Conservation (phyloP, 1,140 invertebrate species). For the Caerostris darwini region DNA sequence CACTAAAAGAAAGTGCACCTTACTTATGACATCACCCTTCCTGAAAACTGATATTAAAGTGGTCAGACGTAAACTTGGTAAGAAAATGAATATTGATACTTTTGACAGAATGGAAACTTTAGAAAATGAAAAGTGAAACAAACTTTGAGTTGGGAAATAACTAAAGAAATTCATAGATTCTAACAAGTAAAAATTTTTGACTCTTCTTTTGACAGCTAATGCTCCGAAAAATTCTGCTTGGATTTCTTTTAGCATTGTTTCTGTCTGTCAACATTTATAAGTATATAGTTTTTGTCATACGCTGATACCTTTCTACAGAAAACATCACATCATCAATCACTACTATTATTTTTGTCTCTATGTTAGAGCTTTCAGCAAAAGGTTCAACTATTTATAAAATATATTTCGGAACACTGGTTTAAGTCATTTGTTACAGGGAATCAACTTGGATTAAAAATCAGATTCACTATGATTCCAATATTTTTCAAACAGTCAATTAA, state of each 20-base stretch:
- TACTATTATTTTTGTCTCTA: neutral
- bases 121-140: constrained; percentile 2
- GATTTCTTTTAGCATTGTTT: neutral
- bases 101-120: neutral
- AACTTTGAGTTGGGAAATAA: neutral
- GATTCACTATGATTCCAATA: neutral
- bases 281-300: constrained; percentile 7
- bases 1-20: too few relatives aligned
- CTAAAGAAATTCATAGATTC: neutral
- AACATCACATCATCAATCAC: constrained; percentile 11
- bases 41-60: too few relatives aligned
- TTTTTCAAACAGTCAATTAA: too few relatives aligned
- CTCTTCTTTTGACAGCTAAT: neutral
- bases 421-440: neutral
- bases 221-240: neutral
- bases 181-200: neutral
- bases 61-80: neutral
- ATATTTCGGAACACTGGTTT: neutral
- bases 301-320: neutral
- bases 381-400: neutral
- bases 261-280: constrained; percentile 18
- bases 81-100: neutral
- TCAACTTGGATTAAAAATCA: neutral
- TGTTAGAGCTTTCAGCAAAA: neutral
- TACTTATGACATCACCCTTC: too few relatives aligned